Base-by-base conservation (phyloP, 1,140 invertebrate genomes). In the Trichoplusia ni region DNA sequence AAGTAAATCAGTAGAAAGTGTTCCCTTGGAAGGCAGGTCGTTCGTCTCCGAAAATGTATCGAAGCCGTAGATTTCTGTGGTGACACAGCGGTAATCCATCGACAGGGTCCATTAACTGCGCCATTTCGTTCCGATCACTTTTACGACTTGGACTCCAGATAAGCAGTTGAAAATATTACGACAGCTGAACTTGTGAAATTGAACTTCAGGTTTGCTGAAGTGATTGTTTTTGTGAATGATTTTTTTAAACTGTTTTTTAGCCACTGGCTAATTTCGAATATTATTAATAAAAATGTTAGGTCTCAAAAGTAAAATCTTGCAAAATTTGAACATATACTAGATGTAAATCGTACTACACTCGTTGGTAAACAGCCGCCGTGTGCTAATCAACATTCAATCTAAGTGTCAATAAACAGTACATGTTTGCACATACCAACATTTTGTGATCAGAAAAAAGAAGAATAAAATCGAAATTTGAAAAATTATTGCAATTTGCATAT, bases 71-170 rank as follows among this genome's bases (percentile, higher is more conserved):
- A 42, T 58, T 58, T 37, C 54, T 42, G 54, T 42, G 38, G 25
- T 58, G 37, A 31, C 37, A 58, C 42, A 25, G 25, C 31, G 54
- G 38, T 58, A 31, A 27, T 58, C 37, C 35, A 42, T 58, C 37
- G 25, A 18, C 33, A 5, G 44, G 35, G n/a, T 42, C 54, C 54
- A 58, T 58, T 58, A 58, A 42, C 54, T 38, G 31, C 19, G 11
- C 54, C 37, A 58, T 31, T 42, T 58, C 38, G 38, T 58, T 29
- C 38, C 4, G 14, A 29, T 58, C 38, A 29, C 25, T 44, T 56
- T 58, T 58, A 58, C 38, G 25, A 58, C 54, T 58, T 58, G 18
- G n/a, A 31, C 31, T 38, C 13, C 4, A 58, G 54, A 58, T 58
- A 42, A 58, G 54, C 54, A 42, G 25, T 42, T 58, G 38, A 58